Percentiles rank a stretch among this genome's conserved stretches.
Evolutionary conservation across 2,113 vertebrate species (phyloP).

Genomic region (Myiopsitta monachus): DNA sequence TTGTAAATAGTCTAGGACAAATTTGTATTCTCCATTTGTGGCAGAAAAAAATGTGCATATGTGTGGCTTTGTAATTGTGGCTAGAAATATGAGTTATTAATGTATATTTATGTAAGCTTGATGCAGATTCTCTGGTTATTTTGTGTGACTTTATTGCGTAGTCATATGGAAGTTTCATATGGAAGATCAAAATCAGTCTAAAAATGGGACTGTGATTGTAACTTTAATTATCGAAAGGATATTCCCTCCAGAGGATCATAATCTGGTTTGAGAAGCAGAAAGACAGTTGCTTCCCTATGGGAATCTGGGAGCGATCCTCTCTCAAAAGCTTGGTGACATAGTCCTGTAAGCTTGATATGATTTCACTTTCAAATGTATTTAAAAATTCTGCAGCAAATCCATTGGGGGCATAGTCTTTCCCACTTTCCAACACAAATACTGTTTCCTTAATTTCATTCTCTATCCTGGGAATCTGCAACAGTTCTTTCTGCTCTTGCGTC

Average conservation of each 20-base stretch:
- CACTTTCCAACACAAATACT: constrained; percentile 53
- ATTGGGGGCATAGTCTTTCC: constrained; percentile 41
- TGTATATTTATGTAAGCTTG: not conserved
- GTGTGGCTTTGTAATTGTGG: not conserved
- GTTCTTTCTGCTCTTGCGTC: constrained; percentile 42
- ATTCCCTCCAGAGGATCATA: constrained; percentile 50
- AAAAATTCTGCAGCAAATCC: constrained; percentile 66
- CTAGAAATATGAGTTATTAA: not conserved
- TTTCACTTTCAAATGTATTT: constrained; percentile 72
- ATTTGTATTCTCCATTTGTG: not conserved
- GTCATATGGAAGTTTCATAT: not conserved
- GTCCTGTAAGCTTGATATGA: constrained; percentile 53
- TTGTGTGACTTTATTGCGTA: not conserved
- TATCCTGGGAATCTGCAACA: constrained; percentile 61
- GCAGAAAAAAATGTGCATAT: not conserved
- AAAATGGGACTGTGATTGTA: not conserved
- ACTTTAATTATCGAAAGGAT: constrained; percentile 45
- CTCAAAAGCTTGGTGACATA: constrained; percentile 64
- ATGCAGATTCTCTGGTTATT: not conserved
- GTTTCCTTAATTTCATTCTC: constrained; percentile 58
- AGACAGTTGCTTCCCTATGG: constrained; percentile 33
- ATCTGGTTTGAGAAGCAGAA: constrained; percentile 46
- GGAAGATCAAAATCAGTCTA: constrained; percentile 8
- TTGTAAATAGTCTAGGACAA: not conserved
- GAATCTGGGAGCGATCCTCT: constrained; percentile 57